These are phyloP conservation scores for Phocides pigmalion DNA, from an alignment of 1,140 invertebrate species.

Conservation along the genomic window DNA sequence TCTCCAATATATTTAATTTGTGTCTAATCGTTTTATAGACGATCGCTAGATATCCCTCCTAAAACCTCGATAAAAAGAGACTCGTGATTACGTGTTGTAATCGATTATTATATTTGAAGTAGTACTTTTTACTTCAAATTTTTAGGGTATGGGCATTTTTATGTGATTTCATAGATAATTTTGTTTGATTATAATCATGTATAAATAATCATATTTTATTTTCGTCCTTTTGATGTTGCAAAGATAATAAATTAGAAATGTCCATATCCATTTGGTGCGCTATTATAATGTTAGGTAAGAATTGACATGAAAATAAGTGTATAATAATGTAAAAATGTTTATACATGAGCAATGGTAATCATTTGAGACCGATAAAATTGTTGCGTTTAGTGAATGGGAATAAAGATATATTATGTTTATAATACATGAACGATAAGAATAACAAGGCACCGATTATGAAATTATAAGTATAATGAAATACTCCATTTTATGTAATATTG, in stretches of 20 bases:
- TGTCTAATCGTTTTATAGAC: constrained; percentile 14
- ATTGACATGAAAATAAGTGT: constrained; percentile 45
- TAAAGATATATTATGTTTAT: constrained; percentile 60
- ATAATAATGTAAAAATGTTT: constrained; percentile 51
- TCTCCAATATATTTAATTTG: background rate
- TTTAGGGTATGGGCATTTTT: constrained; percentile 49
- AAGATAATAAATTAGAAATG: constrained; percentile 36
- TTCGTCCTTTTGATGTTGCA: constrained; percentile 27
- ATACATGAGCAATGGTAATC: constrained; percentile 64
- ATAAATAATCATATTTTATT: constrained; percentile 28
- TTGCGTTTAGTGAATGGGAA: constrained; percentile 63
- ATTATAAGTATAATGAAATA: too few relatives aligned
- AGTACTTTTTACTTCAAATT: constrained; percentile 31
- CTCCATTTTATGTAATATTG: too few relatives aligned
- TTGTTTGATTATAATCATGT: constrained; percentile 14
- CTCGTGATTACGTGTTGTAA: constrained; percentile 31
- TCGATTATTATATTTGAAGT: constrained; percentile 36
- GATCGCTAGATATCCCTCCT: constrained; percentile 19
- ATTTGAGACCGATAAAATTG: constrained; percentile 62
- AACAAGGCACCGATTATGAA: too few relatives aligned
- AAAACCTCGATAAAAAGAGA: constrained; percentile 6
- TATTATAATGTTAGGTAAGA: constrained; percentile 59
- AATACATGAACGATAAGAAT: constrained; percentile 53
- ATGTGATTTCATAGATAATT: constrained; percentile 4
- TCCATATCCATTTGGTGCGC: constrained; percentile 56